phyloP scores from a whole-genome alignment of 2,113 vertebrate genomes.

The Oncorhynchus mykiss region DNA sequence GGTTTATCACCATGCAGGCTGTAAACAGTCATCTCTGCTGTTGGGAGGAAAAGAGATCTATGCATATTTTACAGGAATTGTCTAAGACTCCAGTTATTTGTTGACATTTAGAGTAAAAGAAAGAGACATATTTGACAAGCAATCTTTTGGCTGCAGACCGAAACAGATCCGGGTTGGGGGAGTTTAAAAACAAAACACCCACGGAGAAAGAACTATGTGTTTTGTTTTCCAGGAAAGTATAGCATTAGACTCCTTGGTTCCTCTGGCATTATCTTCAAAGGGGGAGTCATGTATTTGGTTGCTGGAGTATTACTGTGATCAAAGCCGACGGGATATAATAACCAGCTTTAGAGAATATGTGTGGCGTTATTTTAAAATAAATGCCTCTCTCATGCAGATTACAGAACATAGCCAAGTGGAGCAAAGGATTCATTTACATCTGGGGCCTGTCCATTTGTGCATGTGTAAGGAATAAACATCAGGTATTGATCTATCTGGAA shows the following conservation, averaged over 20 bases:
- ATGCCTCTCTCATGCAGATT: slow-evolving; percentile 7
- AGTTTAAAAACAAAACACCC: neutral
- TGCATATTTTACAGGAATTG: too few relatives aligned
- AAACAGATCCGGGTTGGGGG: neutral
- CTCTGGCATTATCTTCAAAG: too few relatives aligned
- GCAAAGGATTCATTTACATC: neutral
- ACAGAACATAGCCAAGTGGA: neutral
- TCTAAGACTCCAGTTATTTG: too few relatives aligned
- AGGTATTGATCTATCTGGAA: too few relatives aligned
- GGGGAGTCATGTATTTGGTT: too few relatives aligned
- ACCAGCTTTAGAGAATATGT: slow-evolving; percentile 17
- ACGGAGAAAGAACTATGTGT: neutral
- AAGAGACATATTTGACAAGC: too few relatives aligned
- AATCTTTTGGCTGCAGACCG: neutral
- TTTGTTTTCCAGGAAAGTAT: neutral
- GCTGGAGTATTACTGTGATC: slow-evolving; percentile 4
- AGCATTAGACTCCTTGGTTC: too few relatives aligned
- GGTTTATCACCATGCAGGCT: too few relatives aligned
- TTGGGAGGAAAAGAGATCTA: too few relatives aligned
- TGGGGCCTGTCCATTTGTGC: neutral
- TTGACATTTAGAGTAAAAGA: too few relatives aligned
- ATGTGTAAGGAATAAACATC: neutral
- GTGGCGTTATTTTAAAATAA: neutral
- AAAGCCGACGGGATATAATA: neutral
- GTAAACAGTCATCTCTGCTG: too few relatives aligned